Conservation (phyloP, 2,888 invertebrate species). For the Nemapogon koenigi region DNA sequence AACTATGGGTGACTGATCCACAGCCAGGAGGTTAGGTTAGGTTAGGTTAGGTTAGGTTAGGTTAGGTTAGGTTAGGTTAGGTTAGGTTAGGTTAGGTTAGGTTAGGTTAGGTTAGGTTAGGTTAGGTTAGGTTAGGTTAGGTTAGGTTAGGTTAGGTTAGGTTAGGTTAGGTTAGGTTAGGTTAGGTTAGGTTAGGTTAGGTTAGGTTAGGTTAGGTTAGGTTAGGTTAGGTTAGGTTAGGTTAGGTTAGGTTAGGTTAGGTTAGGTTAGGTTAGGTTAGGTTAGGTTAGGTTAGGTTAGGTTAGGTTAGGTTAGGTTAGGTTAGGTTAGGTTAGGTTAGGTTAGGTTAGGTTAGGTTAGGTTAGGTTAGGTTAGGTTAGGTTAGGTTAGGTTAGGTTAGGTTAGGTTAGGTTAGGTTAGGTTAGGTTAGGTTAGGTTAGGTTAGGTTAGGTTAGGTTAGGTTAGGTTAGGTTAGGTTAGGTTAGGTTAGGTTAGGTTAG, state of each 20-base stretch:
- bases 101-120: constrained; percentile 15
- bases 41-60: constrained; percentile 14
- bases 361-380: constrained; percentile 16
- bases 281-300: constrained; percentile 19
- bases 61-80: constrained; percentile 14
- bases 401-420: constrained; percentile 17
- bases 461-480: constrained; percentile 17
- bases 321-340: constrained; percentile 21
- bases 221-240: constrained; percentile 22
- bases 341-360: constrained; percentile 22
- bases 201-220: constrained; percentile 19
- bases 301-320: constrained; percentile 20
- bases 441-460: constrained; percentile 17
- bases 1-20: too few relatives aligned
- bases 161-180: constrained; percentile 16
- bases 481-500: constrained; percentile 17
- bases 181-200: constrained; percentile 16
- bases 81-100: constrained; percentile 14
- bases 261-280: constrained; percentile 19
- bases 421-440: constrained; percentile 17
- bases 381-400: constrained; percentile 18
- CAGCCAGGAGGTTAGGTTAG: too few relatives aligned
- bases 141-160: constrained; percentile 15
- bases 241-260: constrained; percentile 18
- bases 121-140: constrained; percentile 15